Evolutionary conservation across 64 coral and sea anemone species (phyloP), one percentile per base, ranked within the genome.

Genomic region (Pocillopora verrucosa): DNA sequence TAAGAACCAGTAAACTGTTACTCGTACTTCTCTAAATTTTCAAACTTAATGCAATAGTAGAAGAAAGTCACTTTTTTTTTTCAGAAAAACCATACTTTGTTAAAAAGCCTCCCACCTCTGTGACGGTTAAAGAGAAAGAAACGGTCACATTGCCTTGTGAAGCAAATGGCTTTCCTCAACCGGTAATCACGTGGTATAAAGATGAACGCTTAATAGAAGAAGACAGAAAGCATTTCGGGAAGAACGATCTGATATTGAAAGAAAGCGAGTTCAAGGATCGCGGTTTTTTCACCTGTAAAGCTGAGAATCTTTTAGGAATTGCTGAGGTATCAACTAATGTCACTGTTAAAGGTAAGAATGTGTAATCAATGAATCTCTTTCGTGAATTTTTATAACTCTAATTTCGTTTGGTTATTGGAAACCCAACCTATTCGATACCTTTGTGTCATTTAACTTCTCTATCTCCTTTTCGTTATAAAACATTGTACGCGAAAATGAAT

Each of bases 241-340:
- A 64, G 30, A 76, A 73, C 25, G 59, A 34, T 9, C 7, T 89
- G 51, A 45, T 38, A 15, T 41, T 89, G 0, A 17, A 78, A 16
- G 79, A 45, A 10, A 89, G 76, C 9, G 79, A 77, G 75, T 89
- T 79, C 35, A 58, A 5, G 11, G 75, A 58, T 20, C 87, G 74
- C 11, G 87, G 87, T 1, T 77, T 30, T 16, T 89, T 77, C 59
- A 22, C 51, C 16, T 89, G 87, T 56, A 76, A 34, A 13, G 87
- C 87, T 11, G 79, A 63, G 35, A 89, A 89, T 25, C 76, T 89
- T 41, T 74, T 89, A 25, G 87, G 87, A 62, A 89, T 56, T 61
- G 34, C 87, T 57, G 69, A 63, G 59, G 61, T 41, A 16, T 65
- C 75, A 63, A 58, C 61, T 16, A 56, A 16, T 12, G 74, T 89